Evolutionary conservation across 2,888 invertebrate genomes (phyloP).

Genomic region (Beris morrisii): DNA sequence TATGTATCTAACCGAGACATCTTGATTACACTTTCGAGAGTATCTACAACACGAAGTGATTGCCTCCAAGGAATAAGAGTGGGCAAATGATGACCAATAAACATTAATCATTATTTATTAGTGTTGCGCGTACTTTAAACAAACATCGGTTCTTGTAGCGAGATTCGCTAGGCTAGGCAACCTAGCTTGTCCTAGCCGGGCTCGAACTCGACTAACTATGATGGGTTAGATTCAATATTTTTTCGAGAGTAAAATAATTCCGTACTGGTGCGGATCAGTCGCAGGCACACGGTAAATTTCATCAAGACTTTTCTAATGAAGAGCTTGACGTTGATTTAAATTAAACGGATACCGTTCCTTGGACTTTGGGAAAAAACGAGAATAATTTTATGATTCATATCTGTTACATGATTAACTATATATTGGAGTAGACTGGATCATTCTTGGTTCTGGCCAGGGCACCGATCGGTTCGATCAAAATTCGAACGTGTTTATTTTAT

Average conservation of each 20-base stretch:
- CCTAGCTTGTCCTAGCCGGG: not conserved
- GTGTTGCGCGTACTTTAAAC: slow-evolving; percentile 39
- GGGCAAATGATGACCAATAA: slow-evolving; percentile 41
- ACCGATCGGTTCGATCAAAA: slow-evolving; percentile 26
- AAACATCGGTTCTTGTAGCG: slow-evolving; percentile 38
- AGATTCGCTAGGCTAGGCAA: slow-evolving; percentile 11
- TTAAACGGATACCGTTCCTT: slow-evolving; percentile 35
- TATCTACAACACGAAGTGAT: slow-evolving; percentile 31
- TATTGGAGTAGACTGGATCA: slow-evolving; percentile 2
- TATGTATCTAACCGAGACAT: slow-evolving; percentile 37
- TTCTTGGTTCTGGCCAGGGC: slow-evolving; percentile 12
- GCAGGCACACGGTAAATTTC: slow-evolving; percentile 15
- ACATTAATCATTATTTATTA: slow-evolving; percentile 41
- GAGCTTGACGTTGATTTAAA: slow-evolving; percentile 40
- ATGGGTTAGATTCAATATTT: slow-evolving; percentile 21
- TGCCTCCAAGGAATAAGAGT: slow-evolving; percentile 35
- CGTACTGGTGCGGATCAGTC: not conserved
- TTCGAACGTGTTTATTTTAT: slow-evolving; percentile 37
- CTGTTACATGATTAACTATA: slow-evolving; percentile 38
- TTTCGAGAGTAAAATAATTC: not conserved
- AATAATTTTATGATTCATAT: slow-evolving; percentile 35
- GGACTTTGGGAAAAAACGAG: slow-evolving; percentile 15
- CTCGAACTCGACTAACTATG: slow-evolving; percentile 8
- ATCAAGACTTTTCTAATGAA: slow-evolving; percentile 36
- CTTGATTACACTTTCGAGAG: slow-evolving; percentile 38